A percentile compares a stretch with the other conserved stretches of the same genome.
phyloP scores from a whole-genome alignment of 2,797 vertebrate species.

The Ctenopoma kingsleyae region DNA sequence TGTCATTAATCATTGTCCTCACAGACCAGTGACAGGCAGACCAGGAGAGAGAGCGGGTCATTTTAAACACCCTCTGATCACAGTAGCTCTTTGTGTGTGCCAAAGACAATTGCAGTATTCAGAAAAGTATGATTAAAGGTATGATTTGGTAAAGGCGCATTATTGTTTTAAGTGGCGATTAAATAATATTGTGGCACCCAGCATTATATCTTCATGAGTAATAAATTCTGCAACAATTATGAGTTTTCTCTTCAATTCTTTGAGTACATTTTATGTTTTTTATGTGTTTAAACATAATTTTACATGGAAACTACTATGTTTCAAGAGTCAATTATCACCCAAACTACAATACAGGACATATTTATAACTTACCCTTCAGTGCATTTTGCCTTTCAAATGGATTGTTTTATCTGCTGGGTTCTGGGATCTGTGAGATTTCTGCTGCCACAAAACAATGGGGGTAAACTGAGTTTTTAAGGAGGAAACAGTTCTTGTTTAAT shows the following conservation, averaged over 20 bases:
- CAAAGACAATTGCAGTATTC: conserved; percentile 12
- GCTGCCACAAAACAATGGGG: too few species aligned
- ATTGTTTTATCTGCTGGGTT: not conserved
- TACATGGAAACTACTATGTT: not conserved
- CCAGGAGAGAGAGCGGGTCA: conserved; percentile 58
- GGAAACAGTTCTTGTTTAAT: not conserved
- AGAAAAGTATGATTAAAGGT: not conserved
- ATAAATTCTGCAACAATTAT: not conserved
- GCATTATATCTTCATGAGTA: not conserved
- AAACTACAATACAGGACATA: not conserved
- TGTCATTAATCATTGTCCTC: conserved; percentile 80
- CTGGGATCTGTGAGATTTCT: not conserved
- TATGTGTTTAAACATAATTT: not conserved
- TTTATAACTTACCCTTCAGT: not conserved
- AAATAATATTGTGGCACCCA: not conserved
- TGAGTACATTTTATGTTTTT: too few species aligned
- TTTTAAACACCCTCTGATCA: conserved; percentile 66
- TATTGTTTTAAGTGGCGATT: not conserved
- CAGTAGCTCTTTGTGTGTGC: conserved; percentile 12
- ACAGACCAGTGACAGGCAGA: conserved; percentile 53
- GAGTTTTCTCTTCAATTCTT: not conserved
- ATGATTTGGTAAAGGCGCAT: not conserved
- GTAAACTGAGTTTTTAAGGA: too few species aligned
- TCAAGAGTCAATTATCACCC: not conserved
- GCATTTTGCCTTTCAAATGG: not conserved